Conservation (phyloP, 2,888 invertebrate species). For the Lydus trimaculatus region DNA sequence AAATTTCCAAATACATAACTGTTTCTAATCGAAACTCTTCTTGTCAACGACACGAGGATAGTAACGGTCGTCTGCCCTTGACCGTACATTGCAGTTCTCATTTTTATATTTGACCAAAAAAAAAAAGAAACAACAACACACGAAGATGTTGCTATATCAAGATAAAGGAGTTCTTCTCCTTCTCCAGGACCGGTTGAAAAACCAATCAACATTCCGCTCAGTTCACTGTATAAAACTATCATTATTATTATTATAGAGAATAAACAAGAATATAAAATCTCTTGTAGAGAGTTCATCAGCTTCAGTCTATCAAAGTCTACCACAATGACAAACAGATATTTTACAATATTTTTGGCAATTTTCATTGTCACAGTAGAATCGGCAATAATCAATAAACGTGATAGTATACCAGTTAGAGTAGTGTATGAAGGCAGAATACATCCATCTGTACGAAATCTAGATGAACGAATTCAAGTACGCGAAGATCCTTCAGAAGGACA, state of each 20-base stretch:
- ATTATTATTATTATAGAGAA: constrained; percentile 12
- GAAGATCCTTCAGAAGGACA: constrained; percentile 17
- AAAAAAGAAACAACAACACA: neutral
- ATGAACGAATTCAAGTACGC: constrained; percentile 48
- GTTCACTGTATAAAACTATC: constrained; percentile 27
- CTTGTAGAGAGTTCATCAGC: constrained; percentile 55
- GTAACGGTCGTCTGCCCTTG: constrained; percentile 31
- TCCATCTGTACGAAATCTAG: constrained; percentile 40
- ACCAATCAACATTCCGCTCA: constrained; percentile 23
- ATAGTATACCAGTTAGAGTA: constrained; percentile 52
- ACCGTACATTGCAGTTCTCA: constrained; percentile 31
- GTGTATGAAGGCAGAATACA: constrained; percentile 44
- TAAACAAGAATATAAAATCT: constrained; percentile 55
- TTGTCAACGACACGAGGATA: constrained; percentile 7
- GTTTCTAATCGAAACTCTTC: constrained; percentile 2
- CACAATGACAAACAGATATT: constrained; percentile 49
- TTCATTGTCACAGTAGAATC: constrained; percentile 36
- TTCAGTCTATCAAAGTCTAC: constrained; percentile 46
- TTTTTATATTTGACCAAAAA: constrained; percentile 2
- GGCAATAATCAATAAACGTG: constrained; percentile 41
- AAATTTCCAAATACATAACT: constrained; percentile 8
- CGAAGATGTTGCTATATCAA: constrained; percentile 25
- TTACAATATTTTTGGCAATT: constrained; percentile 41
- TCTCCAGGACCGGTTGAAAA: constrained; percentile 23
- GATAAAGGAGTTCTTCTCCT: constrained; percentile 22